Percentiles rank a stretch among this genome's conserved stretches.
These are phyloP conservation scores for Acronicta psi DNA, from an alignment of 2,888 invertebrate species.

Conservation along the genomic window DNA sequence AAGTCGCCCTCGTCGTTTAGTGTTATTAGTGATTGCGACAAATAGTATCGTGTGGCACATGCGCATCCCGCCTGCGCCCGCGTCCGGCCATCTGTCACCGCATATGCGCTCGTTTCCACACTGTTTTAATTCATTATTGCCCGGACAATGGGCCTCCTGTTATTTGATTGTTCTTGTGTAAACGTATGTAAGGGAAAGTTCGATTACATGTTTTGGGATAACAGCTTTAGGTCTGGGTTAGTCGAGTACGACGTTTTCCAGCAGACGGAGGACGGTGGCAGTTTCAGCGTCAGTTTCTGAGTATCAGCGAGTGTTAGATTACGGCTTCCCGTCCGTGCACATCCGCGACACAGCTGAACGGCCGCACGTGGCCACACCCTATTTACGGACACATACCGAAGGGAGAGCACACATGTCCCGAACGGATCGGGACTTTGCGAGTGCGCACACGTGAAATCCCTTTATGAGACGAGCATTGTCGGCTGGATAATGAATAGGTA, in stretches of 20 bases:
- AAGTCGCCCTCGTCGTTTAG: conserved; percentile 64
- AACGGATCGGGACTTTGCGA: conserved; percentile 87
- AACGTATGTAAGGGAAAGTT: conserved; percentile 16
- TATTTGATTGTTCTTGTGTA: conserved; percentile 71
- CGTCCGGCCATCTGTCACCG: conserved; percentile 87
- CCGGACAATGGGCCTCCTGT: conserved; percentile 75
- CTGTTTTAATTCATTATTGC: conserved; percentile 86
- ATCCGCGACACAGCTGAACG: conserved; percentile 88
- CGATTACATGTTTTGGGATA: not conserved
- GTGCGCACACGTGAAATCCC: conserved; percentile 88
- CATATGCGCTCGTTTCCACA: conserved; percentile 84
- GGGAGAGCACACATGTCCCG: conserved; percentile 88
- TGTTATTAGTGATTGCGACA: conserved; percentile 79
- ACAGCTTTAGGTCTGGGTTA: not conserved
- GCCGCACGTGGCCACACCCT: conserved; percentile 89
- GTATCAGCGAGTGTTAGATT: conserved; percentile 85
- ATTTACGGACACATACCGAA: conserved; percentile 87
- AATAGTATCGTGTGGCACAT: conserved; percentile 80
- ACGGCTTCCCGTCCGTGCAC: conserved; percentile 86
- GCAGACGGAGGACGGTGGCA: conserved; percentile 50
- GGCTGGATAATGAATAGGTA: conserved; percentile 87
- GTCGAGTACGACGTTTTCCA: conserved; percentile 20
- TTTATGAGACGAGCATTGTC: conserved; percentile 87
- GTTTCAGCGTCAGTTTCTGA: conserved; percentile 72
- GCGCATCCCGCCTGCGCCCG: conserved; percentile 76